phyloP scores from a whole-genome alignment of 2,888 invertebrate species.

The Drosophila paramelanica region DNA sequence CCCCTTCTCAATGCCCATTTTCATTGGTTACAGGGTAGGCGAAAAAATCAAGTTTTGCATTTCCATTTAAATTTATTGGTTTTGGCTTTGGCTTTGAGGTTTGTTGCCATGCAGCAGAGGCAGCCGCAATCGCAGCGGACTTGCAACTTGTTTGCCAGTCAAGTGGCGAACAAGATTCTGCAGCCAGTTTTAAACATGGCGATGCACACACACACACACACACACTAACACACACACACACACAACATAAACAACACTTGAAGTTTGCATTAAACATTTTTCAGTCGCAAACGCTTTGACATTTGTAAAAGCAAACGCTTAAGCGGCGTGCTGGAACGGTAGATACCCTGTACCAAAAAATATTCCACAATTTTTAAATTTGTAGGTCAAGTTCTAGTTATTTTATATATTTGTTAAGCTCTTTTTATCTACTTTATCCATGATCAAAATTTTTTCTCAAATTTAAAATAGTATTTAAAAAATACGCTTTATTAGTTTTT shows the following conservation, averaged over 20 bases:
- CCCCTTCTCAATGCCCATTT: background rate
- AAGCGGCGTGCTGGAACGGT: background rate
- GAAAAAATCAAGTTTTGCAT: conserved; percentile 79
- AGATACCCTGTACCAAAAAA: conserved; percentile 3
- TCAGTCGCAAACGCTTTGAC: conserved; percentile 14
- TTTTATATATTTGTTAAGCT: too few relatives aligned
- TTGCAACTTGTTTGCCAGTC: conserved; percentile 73
- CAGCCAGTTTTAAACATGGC: conserved; percentile 62
- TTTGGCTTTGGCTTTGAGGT: conserved; percentile 36
- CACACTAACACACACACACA: conserved; percentile 18
- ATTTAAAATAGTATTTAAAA: too few relatives aligned
- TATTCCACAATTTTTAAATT: background rate
- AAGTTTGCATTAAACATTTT: conserved; percentile 25
- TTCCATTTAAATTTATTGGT: conserved; percentile 73
- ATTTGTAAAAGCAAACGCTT: conserved; percentile 2
- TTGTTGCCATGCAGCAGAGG: conserved; percentile 43
- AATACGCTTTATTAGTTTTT: too few relatives aligned
- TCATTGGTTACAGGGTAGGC: conserved; percentile 2
- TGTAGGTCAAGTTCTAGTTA: background rate
- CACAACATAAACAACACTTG: conserved; percentile 15
- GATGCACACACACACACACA: conserved; percentile 28
- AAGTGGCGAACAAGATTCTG: conserved; percentile 57
- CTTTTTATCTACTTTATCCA: too few relatives aligned
- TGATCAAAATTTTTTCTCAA: too few relatives aligned
- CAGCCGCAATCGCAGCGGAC: conserved; percentile 10